Percentiles rank a stretch among this genome's conserved stretches.
These are phyloP conservation scores for human (Homo sapiens) DNA, from an alignment of 2,113 vertebrate genomes.

Conservation along the genomic window GRCh38 chr1:109095501-109096000, in stretches of 20 bases:
- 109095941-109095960: background rate
- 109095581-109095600: conserved; percentile 17
- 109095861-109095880: background rate
- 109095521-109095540: conserved; percentile 44
- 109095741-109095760: conserved; percentile 29
- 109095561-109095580: conserved; percentile 60
- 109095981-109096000: background rate
- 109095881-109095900: background rate
- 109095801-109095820: conserved; percentile 12
- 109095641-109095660: background rate
- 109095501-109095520: conserved; percentile 45
- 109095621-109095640: conserved; percentile 21
- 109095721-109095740: conserved; percentile 26
- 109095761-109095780: background rate
- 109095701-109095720: background rate
- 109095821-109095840: conserved; percentile 7
- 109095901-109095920: background rate
- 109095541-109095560: conserved; percentile 36
- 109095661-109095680: conserved; percentile 27
- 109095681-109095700: background rate
- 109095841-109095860: background rate
- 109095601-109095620: conserved; percentile 30
- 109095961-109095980: background rate
- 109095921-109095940: conserved; percentile 29
- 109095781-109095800: background rate